Evolutionary conservation across 2,888 invertebrate genomes (phyloP).

Genomic region (Allolobophora icterica): DNA sequence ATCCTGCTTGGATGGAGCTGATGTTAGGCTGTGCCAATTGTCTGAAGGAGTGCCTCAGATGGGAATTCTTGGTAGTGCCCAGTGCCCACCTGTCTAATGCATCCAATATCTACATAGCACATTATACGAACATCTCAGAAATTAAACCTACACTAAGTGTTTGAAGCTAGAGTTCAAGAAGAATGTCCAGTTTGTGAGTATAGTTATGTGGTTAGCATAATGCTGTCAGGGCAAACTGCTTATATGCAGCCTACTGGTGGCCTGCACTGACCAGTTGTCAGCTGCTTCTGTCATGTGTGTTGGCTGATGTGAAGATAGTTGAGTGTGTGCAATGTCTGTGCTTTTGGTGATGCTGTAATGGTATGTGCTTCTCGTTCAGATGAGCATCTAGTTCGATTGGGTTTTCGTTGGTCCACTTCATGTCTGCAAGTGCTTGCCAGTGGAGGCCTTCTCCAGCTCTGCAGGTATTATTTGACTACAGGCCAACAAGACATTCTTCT

Average conservation of each 20-base stretch:
- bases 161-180: not conserved
- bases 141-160: not conserved
- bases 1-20: not conserved
- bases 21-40: not conserved
- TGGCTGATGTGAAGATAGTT: not conserved
- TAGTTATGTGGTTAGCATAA: not conserved
- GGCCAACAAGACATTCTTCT: slow-evolving; percentile 1
- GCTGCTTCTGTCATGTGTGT: not conserved
- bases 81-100: too few relatives aligned
- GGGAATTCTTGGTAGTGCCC: not conserved
- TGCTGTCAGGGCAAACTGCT: not conserved
- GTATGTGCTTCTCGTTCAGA: not conserved
- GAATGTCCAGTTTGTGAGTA: not conserved
- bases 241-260: not conserved
- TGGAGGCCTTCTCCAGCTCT: not conserved
- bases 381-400: slow-evolving; percentile 5
- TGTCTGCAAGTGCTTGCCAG: slow-evolving; percentile 2
- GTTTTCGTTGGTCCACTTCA: not conserved
- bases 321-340: not conserved
- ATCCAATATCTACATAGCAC: not conserved
- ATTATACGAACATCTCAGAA: not conserved
- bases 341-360: not conserved
- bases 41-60: not conserved
- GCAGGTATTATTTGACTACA: not conserved
- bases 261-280: not conserved